phyloP scores from a whole-genome alignment of 2,888 invertebrate species.

The Parascotia fuliginaria region DNA sequence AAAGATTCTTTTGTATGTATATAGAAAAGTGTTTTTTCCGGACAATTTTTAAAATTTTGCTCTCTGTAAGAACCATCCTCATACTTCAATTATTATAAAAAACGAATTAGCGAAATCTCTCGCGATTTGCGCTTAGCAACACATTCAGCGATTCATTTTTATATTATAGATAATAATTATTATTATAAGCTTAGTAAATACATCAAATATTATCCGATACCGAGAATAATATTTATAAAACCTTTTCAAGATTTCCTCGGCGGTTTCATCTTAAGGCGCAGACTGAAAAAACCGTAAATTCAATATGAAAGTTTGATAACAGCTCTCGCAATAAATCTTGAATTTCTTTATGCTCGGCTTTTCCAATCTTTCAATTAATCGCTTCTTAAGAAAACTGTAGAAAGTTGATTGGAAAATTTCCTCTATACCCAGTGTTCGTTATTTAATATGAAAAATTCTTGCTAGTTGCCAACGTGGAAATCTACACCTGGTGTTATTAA shows the following conservation, averaged over 20 bases:
- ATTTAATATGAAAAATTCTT: conserved; percentile 23
- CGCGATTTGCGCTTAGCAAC: no score
- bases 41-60: no score
- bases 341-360: conserved; percentile 38
- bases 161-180: no score
- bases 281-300: conserved; percentile 27
- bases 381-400: conserved; percentile 37
- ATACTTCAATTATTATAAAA: no score
- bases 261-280: conserved; percentile 6
- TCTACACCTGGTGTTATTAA: conserved; percentile 15
- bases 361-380: conserved; percentile 53
- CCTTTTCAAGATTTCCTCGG: neutral
- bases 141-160: no score
- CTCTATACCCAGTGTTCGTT: conserved; percentile 16
- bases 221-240: neutral
- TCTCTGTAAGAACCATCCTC: no score
- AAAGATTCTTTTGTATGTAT: no score
- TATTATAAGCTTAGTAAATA: no score
- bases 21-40: no score
- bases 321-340: conserved; percentile 42
- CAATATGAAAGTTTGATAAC: conserved; percentile 38
- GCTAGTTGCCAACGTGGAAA: conserved; percentile 28
- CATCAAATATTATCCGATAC: neutral
- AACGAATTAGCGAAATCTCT: no score
- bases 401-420: conserved; percentile 41